Conservation (phyloP, 2,113 vertebrate genomes). For the Neolamprologus ventralis region DNA sequence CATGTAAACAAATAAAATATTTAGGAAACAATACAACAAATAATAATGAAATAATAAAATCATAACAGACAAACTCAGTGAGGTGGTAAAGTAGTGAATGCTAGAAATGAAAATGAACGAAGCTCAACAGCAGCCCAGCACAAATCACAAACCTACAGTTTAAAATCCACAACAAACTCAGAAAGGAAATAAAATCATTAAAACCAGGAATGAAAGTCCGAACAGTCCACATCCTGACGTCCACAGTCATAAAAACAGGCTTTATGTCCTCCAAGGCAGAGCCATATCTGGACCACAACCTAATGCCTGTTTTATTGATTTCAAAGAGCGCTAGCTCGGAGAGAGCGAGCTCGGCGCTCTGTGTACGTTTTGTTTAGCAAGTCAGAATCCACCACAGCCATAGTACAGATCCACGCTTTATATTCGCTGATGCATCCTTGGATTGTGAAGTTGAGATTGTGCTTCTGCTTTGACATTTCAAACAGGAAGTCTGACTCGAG, state of each 20-base stretch:
- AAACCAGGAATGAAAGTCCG: not conserved
- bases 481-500: not conserved
- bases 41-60: not conserved
- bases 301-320: not conserved
- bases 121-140: not conserved
- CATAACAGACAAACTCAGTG: not conserved
- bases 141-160: not conserved
- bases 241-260: not conserved
- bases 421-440: not conserved
- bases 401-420: not conserved
- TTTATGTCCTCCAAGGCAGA: not conserved
- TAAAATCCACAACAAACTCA: not conserved
- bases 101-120: not conserved
- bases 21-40: not conserved
- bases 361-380: not conserved
- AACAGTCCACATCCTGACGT: not conserved
- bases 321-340: not conserved
- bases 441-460: not conserved
- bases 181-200: not conserved
- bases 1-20: not conserved
- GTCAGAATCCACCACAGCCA: not conserved
- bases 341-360: fast-evolving
- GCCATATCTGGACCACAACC: not conserved
- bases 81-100: not conserved
- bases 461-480: not conserved